Evolutionary conservation across 2,113 vertebrate species (phyloP).

Genomic region (Herpailurus yagouaroundi): DNA sequence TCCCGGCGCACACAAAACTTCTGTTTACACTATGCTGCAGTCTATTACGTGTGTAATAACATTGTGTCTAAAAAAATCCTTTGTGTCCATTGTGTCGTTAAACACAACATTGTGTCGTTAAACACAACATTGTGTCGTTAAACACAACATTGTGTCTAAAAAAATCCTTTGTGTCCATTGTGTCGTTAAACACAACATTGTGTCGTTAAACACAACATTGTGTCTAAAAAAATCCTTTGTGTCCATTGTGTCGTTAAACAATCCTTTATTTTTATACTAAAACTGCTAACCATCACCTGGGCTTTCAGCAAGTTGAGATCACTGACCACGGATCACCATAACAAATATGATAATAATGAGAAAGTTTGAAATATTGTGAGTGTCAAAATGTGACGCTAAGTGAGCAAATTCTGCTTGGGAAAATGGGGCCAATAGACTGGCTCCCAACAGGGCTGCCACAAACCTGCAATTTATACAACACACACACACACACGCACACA

Average conservation of each 20-base stretch:
- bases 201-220: too few relatives aligned
- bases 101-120: too few relatives aligned
- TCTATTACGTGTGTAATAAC: background rate
- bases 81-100: too few relatives aligned
- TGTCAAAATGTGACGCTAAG: background rate
- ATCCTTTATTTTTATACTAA: background rate
- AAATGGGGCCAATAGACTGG: background rate
- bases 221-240: background rate
- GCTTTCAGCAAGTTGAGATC: background rate
- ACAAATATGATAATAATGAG: background rate
- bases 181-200: too few relatives aligned
- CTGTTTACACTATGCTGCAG: background rate
- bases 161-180: too few relatives aligned
- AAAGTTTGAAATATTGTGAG: background rate
- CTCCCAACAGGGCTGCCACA: background rate
- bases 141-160: too few relatives aligned
- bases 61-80: background rate
- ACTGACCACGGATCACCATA: background rate
- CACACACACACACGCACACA: background rate
- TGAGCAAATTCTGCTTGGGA: background rate
- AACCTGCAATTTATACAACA: background rate
- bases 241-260: background rate
- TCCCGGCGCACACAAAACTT: background rate
- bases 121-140: too few relatives aligned
- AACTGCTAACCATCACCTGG: background rate